Base-by-base conservation (phyloP, 2,113 vertebrate genomes). In the Tachycineta bicolor region DNA sequence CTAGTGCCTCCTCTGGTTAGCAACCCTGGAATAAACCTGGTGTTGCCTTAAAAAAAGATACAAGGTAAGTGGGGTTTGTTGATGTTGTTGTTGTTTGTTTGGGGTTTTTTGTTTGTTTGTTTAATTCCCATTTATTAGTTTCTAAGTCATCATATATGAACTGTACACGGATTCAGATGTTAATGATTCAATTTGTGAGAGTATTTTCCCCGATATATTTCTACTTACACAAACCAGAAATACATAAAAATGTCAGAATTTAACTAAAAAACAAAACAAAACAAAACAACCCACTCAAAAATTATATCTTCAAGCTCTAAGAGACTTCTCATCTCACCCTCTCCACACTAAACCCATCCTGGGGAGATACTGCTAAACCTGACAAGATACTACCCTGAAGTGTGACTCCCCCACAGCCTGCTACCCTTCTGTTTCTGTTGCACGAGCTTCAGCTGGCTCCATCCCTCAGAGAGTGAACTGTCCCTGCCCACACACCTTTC, bases 201-300 rank as follows among this genome's bases (percentile, higher is more conserved):
- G 2, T 14, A 47, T 86, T 94, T 89, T 90, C 11, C 39, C 83
- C 14, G 1, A 29, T 76, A 29, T 5, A 11, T 83, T 83, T 63
- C 47, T 82, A 63, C 37, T 78, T 78, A 33, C 7, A 28, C 44
- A 75, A 73, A 78, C 20, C 53, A 64, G 60, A 89, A 94, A 41
- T 19, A 44, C 0, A 0, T 39, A 75, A 64, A 26, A 50, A 26
- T 19, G 37, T 41, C 47, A 49, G 9, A 41, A 33, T 49, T 11
- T 41, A 44, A 46, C n/a, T 74, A 31, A 31, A 49, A 33, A 6
- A 55, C 73, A 73, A 31, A 31, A 55, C 73, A 73, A 76, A 58
- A 18, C 2, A 10, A 1, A 0, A 37, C 0, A 37, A 5, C 33
- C 4, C n/a, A n/a, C n/a, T 25, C 14, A 4, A 4, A 19, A 55